Conservation (phyloP, 2,888 invertebrate species). For the Mythimna pallens region DNA sequence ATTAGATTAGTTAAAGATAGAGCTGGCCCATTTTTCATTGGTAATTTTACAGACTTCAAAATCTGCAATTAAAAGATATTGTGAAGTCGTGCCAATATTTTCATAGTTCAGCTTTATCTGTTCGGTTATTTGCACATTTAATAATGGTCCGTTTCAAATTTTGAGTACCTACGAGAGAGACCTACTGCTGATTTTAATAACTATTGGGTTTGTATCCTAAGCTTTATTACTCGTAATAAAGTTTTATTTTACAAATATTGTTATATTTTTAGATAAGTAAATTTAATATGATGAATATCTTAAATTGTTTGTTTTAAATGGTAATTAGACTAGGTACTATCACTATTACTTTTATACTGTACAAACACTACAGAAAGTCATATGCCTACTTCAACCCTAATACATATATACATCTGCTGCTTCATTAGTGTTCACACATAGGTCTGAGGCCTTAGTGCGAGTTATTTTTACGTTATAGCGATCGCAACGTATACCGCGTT, state of each 20-base stretch:
- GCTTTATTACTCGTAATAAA: no score
- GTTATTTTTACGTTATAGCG: no score
- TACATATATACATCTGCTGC: background rate
- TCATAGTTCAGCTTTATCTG: slow-evolving; percentile 9
- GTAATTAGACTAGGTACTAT: no score
- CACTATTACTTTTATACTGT: no score
- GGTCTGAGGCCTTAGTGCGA: no score
- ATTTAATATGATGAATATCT: no score
- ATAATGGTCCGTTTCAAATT: slow-evolving; percentile 14
- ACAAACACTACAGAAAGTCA: background rate
- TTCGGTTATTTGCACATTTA: background rate
- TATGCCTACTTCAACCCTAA: background rate
- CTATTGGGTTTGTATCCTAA: background rate
- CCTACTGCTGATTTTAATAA: slow-evolving; percentile 8
- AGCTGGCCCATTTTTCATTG: background rate
- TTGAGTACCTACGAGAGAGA: background rate
- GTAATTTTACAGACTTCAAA: background rate
- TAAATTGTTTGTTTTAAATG: no score
- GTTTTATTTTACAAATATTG: no score
- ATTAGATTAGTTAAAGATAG: background rate
- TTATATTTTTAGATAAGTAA: no score
- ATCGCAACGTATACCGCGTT: no score
- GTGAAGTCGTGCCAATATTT: slow-evolving; percentile 16
- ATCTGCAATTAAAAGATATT: slow-evolving; percentile 1
- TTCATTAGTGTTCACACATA: background rate